Base-by-base conservation (phyloP, 2,797 vertebrate genomes). In the Pipistrellus pipistrellus region DNA sequence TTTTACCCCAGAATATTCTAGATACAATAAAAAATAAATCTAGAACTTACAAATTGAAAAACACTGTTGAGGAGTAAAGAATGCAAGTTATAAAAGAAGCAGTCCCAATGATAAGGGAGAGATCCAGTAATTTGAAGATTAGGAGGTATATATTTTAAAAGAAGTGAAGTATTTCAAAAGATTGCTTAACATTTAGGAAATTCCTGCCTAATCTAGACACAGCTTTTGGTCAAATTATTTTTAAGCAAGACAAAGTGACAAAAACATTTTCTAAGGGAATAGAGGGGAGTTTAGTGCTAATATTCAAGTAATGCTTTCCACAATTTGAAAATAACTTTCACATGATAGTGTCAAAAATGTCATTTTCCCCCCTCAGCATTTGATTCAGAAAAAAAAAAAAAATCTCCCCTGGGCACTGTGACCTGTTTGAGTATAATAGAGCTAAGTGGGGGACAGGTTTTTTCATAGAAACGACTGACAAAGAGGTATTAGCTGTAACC, bases 21-120 rank as follows among this genome's bases (percentile, higher is more conserved):
- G 10, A 35, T 75, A 59, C 23, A 83, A 46, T 69, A 46, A 57
- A 88, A 88, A 88, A 44, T 35, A 86, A 86, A 66, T 85, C 75
- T 80, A 86, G 11, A 27, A 72, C 25, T 75, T 59, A 71, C 5
- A 77, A 84, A 25, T 68, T 77, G 12, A 83, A 88, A 95, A 91
- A 20, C 3, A n/a, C 27, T 66, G 0, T 78, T 78, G 7, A 53
- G 6, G 2, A 86, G 1, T 32, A 62, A 75, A 38, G 14, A 75
- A 32, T 0, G 3, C 11, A 48, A 73, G 17, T 80, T 80, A 72
- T 55, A 91, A 57, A 82, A 69, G 0, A 35, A 32, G 15, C 66
- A 12, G 4, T 14, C 44, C 30, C 0, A 53, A 51, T 83, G 85
- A 62, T 41, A 75, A 27, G 14, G 90, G 27, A 4, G 20, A 18